Conservation (phyloP, 2,888 invertebrate genomes). For the Eupithecia inturbata region DNA sequence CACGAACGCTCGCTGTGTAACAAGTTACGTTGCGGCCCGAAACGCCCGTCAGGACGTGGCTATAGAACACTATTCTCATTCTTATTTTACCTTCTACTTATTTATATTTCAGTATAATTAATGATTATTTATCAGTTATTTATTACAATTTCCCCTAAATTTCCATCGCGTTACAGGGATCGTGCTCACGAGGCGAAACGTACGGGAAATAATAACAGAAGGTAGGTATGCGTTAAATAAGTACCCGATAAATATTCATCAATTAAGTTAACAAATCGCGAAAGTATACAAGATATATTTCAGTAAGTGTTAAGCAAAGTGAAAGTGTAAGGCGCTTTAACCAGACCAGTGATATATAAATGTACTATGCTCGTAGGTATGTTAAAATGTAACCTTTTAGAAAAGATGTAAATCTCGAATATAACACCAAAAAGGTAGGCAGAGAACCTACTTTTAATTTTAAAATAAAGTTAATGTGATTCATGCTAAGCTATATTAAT, state of each 20-base stretch:
- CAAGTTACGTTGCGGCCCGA: no score
- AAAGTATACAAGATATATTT: no score
- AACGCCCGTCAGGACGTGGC: no score
- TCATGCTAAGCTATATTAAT: not conserved
- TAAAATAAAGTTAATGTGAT: not conserved
- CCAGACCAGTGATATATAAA: not conserved
- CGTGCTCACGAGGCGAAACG: no score
- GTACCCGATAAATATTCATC: no score
- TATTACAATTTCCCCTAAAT: no score
- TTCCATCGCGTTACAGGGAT: no score
- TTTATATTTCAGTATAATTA: not conserved
- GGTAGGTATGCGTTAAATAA: no score
- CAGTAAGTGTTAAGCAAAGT: not conserved
- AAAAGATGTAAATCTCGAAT: conserved; percentile 10
- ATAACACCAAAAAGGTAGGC: conserved; percentile 6
- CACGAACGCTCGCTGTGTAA: no score
- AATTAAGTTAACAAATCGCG: no score
- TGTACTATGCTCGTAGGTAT: not conserved
- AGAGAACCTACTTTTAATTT: not conserved
- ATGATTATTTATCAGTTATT: no score
- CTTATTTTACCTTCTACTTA: not conserved
- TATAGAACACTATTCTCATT: not conserved
- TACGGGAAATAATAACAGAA: no score
- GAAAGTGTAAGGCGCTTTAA: not conserved
- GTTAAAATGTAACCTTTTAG: not conserved